Conservation (phyloP, 2,797 vertebrate genomes). For the Lycodopsis pacificus region DNA sequence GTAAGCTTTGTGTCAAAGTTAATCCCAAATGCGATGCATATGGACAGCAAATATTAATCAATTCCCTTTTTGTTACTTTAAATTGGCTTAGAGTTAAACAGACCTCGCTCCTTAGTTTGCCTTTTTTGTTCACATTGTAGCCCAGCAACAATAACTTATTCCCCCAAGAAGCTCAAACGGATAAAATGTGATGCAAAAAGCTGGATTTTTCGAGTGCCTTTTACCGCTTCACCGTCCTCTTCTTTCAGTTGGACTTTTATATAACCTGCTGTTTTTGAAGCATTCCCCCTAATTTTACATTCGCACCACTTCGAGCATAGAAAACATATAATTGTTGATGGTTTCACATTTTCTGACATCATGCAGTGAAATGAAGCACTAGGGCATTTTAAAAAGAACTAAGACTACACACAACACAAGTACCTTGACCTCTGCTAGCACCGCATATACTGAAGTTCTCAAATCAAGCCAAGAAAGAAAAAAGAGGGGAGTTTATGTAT, state of each 20-base stretch:
- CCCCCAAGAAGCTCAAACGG: conserved; percentile 6
- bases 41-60: conserved; percentile 19
- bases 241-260: conserved; percentile 22
- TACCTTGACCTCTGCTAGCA: conserved; percentile 14
- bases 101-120: conserved; percentile 5
- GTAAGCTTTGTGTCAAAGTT: conserved; percentile 19
- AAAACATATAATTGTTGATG: neutral
- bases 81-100: neutral
- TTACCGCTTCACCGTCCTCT: neutral
- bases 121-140: conserved; percentile 19
- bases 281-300: conserved; percentile 12
- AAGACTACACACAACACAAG: neutral
- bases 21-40: conserved; percentile 23
- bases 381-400: neutral
- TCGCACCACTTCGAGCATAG: neutral
- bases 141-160: conserved; percentile 4
- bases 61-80: conserved; percentile 17
- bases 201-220: conserved; percentile 17
- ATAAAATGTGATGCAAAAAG: conserved; percentile 15
- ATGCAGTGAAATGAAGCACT: conserved; percentile 7
- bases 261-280: conserved; percentile 9
- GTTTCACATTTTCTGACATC: conserved; percentile 22
- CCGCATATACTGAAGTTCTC: neutral
- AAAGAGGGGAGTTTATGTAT: neutral
- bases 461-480: neutral